Base-by-base conservation (phyloP, 2,113 vertebrate genomes). In the Leucosticte australis region DNA sequence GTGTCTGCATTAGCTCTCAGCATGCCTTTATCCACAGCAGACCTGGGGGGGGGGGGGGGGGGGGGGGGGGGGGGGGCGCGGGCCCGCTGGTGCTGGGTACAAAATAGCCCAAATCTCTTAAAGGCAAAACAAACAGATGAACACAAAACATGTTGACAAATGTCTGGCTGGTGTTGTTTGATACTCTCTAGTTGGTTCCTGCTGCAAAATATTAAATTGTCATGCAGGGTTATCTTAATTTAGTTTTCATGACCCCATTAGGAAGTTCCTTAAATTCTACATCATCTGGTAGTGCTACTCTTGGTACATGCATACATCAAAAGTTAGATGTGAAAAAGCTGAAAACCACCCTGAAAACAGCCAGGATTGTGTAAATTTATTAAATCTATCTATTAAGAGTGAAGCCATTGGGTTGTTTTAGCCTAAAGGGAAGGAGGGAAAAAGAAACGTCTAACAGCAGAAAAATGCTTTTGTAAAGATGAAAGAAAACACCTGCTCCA, bases 1-100 rank as follows among this genome's bases (percentile, higher is more conserved):
- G 5, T 53, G 24, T 24, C 35, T 55, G n/a, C 27, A 8, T 24
- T 15, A 57, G 7, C 22, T 24, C 3, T 2, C n/a, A 41, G 62
- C 0, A 3, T 52, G 59, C 14, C 35, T 53, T 89, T 13, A 39
- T 20, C 5, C 15, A 59, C 31, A 7, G 27, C 4, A 52, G 6
- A 26, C 35, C 44, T 12, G 22, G 1, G 26, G 4, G 13, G 1
- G 10, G 4, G 1, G 2, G 2, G 6, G 50, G 27, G 6, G 1
- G 27, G 7, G 13, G 2, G 10, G 4, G 1, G 2, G 2, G n/a
- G n/a, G n/a, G n/a, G n/a, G n/a, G n/a, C n/a, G n/a, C n/a, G n/a
- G n/a, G n/a, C n/a, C n/a, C n/a, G n/a, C 14, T 41, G 14, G 50
- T 16, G 6, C 21, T 71, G 35, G 10, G 31, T 53, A 35, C 26